Evolutionary conservation across 2,113 vertebrate species (phyloP).

Genomic region (Fulmarus glacialis): DNA sequence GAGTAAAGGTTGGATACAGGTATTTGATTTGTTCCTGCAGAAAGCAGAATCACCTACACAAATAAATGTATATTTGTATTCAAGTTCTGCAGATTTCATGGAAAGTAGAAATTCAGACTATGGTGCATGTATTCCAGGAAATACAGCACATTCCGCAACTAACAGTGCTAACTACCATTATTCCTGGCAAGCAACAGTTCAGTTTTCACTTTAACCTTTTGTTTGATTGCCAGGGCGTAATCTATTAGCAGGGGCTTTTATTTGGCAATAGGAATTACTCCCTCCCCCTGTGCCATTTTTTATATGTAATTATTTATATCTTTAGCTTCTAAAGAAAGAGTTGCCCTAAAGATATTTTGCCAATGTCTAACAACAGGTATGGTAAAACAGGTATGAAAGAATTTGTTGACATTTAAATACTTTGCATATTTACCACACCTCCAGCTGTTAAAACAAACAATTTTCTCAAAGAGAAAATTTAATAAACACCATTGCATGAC

Average conservation of each 20-base stretch:
- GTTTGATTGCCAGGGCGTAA: background rate
- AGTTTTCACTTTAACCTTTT: background rate
- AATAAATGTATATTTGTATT: background rate
- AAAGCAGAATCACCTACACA: background rate
- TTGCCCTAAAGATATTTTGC: background rate
- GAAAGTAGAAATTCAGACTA: background rate
- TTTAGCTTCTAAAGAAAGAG: background rate
- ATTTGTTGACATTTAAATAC: background rate
- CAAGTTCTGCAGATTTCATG: background rate
- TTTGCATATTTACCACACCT: background rate
- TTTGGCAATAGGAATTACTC: background rate
- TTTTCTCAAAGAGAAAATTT: background rate
- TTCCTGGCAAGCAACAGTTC: background rate
- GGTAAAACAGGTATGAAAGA: background rate
- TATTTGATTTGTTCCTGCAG: background rate
- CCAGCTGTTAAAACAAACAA: background rate
- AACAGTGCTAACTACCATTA: background rate
- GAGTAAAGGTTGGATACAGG: background rate
- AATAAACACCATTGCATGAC: background rate
- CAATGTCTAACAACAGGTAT: background rate
- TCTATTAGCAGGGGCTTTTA: background rate
- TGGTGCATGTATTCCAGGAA: background rate
- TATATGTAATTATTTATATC: background rate
- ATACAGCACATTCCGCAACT: background rate
- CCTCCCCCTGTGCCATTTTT: rapidly evolving